phyloP scores from a whole-genome alignment of 2,888 invertebrate species.

The Creontiades dilutus region DNA sequence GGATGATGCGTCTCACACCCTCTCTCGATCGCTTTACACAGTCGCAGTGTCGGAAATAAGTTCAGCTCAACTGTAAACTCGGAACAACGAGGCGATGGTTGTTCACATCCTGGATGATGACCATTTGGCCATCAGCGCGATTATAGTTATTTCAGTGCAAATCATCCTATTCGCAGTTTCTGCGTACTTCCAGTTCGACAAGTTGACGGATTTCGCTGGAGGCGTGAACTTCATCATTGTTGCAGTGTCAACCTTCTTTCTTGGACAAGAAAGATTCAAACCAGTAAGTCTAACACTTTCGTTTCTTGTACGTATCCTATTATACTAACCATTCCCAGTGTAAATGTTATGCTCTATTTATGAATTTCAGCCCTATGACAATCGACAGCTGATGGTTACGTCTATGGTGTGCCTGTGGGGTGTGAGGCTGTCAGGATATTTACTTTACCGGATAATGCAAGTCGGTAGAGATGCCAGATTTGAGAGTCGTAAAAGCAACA shows the following conservation, averaged over 20 bases:
- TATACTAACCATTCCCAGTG: background rate
- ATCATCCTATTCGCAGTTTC: conserved; percentile 92
- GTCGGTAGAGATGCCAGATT: conserved; percentile 94
- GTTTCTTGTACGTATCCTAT: background rate
- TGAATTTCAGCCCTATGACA: conserved; percentile 85
- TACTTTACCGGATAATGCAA: conserved; percentile 93
- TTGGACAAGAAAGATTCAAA: conserved; percentile 83
- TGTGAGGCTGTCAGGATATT: conserved; percentile 89
- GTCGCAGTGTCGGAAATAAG: background rate
- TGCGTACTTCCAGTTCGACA: conserved; percentile 91
- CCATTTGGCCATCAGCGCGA: conserved; percentile 92
- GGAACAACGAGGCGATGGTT: conserved; percentile 80
- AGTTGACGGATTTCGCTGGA: conserved; percentile 95
- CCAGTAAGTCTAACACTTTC: conserved; percentile 73
- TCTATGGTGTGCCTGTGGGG: conserved; percentile 94
- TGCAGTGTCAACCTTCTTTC: conserved; percentile 91
- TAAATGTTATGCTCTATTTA: background rate
- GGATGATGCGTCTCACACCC: background rate
- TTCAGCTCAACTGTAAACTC: background rate
- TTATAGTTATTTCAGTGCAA: conserved; percentile 91
- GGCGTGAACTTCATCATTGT: conserved; percentile 95
- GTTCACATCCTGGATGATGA: conserved; percentile 88
- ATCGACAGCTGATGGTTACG: conserved; percentile 94
- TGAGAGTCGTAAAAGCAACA: conserved; percentile 92
- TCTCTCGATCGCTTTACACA: background rate